Evolutionary conservation across 1,140 invertebrate species (phyloP), one percentile per base, ranked within the genome.

Genomic region (Liolophura sinensis): DNA sequence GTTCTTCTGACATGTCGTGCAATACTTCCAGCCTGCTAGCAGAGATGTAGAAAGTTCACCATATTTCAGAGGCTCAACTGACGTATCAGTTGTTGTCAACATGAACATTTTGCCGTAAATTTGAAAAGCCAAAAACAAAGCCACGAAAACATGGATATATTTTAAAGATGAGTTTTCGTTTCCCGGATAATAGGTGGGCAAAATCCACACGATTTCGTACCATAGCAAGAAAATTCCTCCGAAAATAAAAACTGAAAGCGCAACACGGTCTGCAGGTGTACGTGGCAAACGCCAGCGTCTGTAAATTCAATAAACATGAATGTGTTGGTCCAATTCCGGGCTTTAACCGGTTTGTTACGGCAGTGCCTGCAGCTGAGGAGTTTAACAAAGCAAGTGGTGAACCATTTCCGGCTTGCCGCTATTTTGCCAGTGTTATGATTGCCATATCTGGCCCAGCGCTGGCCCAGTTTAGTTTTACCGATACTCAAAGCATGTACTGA

Each of bases 71-170:
- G 4, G 57, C 31, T 12, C 56, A 68, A 20, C 57, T 49, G 72
- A 64, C 12, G 67, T 65, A 55, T 73, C 68, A n/a, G 70, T 73
- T 55, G 67, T 68, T 0, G 68, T 56, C 6, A 75, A 20, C 61
- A 69, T 67, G n/a, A 71, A 61, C 70, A 72, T 68, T 58, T 75
- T 75, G 16, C 70, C 65, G 40, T 77, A 77, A 54, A 77, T 75
- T 48, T 70, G 69, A 12, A 69, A 27, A 14, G 72, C 69, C 47
- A 73, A 67, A 20, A 67, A 60, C 1, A 63, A 31, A 1, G 64
- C 55, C 1, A 69, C 40, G 14, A 56, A 11, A 48, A 69, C 20
- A 24, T 73, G 70, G 15, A 69, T 16, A n/a, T 56, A 68, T 11
- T 67, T 48, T n/a, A 40, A 50, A n/a, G 6, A 54, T 15, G 5